Evolutionary conservation across 2,888 invertebrate genomes (phyloP), one percentile per base, ranked within the genome.

Genomic region (Exocentrus adspersus): DNA sequence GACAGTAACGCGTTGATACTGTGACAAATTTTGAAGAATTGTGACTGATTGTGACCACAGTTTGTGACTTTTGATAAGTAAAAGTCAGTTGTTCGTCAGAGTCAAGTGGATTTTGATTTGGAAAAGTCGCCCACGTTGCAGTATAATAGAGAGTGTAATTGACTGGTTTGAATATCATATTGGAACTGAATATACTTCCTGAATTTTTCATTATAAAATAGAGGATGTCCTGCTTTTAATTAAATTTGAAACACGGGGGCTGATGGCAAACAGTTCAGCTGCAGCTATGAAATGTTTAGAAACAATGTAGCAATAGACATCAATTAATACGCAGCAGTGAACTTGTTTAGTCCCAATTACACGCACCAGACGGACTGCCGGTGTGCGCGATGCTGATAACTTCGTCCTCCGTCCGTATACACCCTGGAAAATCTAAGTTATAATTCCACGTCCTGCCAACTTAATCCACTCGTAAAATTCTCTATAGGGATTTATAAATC

Each of bases 261-360:
- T n/a, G 65, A 64, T 68, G 63, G 60, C 56, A 67, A 64, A 69
- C 62, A 67, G 62, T 62, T 60, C 60, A 61, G 54, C 64, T 68
- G 62, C 60, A 61, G 54, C 64, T 68, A 60, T 67, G 67, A 69
- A 69, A 70, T 74, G 72, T 81, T 80, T 79, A 79, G 81, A 81
- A 81, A 81, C 81, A 81, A 80, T 80, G 79, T 80, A 78, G 81
- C 81, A 80, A 82, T 81, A 81, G 81, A 78, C 81, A 79, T 80
- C 81, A 82, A 82, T 82, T 82, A 82, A 80, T 80, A 80, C 81
- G 82, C 81, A 79, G 81, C 80, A 78, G 74, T 82, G 82, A 79
- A 81, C 81, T 81, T 81, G 82, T 82, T 81, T 81, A 80, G 81
- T 81, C 78, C 78, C 80, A 82, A 82, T 82, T 82, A 81, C 80